Evolutionary conservation across 2,888 invertebrate species (phyloP).

Genomic region (Erebia ligea): DNA sequence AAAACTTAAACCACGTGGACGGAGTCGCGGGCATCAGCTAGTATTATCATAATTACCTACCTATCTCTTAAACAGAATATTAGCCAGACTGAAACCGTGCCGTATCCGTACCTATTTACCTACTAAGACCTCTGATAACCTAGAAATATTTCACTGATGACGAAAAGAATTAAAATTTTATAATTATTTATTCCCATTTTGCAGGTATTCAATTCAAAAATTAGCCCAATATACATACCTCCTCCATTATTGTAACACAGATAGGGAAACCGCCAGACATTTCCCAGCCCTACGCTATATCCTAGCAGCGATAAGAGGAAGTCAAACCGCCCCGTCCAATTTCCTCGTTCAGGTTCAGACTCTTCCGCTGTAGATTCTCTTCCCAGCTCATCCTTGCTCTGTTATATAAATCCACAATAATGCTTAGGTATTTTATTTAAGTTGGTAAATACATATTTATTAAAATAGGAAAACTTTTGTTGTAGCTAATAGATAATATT

Average conservation of each 20-base stretch:
- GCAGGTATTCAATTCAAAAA: neutral
- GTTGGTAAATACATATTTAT: neutral
- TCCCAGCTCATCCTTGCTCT: constrained; percentile 60
- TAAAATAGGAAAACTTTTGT: neutral
- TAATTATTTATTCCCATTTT: neutral
- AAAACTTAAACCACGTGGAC: no score
- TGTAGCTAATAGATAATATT: neutral
- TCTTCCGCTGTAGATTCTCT: constrained; percentile 56
- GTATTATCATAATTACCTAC: no score
- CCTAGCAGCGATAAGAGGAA: constrained; percentile 88
- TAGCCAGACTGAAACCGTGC: no score
- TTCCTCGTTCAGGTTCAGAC: constrained; percentile 84
- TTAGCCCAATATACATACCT: constrained; percentile 63
- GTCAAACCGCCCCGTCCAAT: constrained; percentile 90
- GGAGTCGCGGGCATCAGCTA: no score
- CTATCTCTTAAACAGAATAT: no score
- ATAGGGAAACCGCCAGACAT: constrained; percentile 90
- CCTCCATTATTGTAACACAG: constrained; percentile 90
- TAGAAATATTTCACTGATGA: no score
- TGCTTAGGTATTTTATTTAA: neutral
- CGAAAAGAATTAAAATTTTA: no score
- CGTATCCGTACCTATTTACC: no score
- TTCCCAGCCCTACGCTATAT: constrained; percentile 89
- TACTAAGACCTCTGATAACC: no score
- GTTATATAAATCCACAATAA: constrained; percentile 31